These are phyloP conservation scores for Zaprionus inermis DNA, from an alignment of 1,140 invertebrate species.

Conservation along the genomic window DNA sequence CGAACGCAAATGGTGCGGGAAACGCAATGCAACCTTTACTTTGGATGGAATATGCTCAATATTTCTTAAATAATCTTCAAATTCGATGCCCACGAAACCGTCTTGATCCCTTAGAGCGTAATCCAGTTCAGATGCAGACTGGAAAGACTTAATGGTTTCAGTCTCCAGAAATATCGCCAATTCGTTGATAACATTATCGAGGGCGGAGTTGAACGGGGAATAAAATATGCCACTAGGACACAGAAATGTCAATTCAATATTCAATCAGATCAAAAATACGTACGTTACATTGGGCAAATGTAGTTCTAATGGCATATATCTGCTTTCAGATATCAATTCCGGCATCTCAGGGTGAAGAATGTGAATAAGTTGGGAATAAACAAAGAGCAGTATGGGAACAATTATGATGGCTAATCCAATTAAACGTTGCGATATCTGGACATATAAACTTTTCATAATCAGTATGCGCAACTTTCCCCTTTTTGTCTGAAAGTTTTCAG, in stretches of 20 bases:
- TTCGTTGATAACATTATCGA: slow-evolving; percentile 16
- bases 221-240: slow-evolving; percentile 28
- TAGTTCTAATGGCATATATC: not conserved
- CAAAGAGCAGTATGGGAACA: slow-evolving; percentile 33
- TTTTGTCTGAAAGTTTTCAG: not conserved
- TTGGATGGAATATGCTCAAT: slow-evolving; percentile 19
- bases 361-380: slow-evolving; percentile 14
- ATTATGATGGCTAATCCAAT: slow-evolving; percentile 24
- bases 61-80: slow-evolving; percentile 20
- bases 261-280: slow-evolving; percentile 29
- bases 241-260: not conserved
- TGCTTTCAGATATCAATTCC: not conserved
- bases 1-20: slow-evolving; percentile 26
- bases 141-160: not conserved
- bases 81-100: slow-evolving; percentile 53
- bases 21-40: slow-evolving; percentile 36
- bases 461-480: slow-evolving; percentile 36
- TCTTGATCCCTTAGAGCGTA: not conserved
- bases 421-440: slow-evolving; percentile 35
- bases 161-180: not conserved
- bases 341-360: not conserved
- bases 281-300: slow-evolving; percentile 36
- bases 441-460: slow-evolving; percentile 38
- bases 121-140: not conserved
- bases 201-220: slow-evolving; percentile 40